Base-by-base conservation (phyloP, 2,888 invertebrate species). In the Crocallis elinguaria region DNA sequence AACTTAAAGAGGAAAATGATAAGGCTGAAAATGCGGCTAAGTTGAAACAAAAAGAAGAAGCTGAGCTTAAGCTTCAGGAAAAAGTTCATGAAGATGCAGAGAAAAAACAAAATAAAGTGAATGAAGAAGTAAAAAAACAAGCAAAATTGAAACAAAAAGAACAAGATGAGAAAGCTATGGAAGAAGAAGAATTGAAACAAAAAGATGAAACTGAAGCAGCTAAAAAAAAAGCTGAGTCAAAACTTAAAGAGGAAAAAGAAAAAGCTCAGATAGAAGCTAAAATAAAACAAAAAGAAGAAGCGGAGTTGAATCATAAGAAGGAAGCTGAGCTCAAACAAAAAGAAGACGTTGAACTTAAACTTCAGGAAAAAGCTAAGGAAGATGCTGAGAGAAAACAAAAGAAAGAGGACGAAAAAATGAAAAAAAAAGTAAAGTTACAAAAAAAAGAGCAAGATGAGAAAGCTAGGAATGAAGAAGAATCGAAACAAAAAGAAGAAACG, bases 291-390 rank as follows among this genome's bases (percentile, higher is more conserved):
- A 17, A 32, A 17, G 43, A 38, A 21, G 33, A 19, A 5, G 21
- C 17, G 16, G 16, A 4, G 63, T 65, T 27, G 6, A 30, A 27
- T 27, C 14, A 32, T 46, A n/a, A 44, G 21, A n/a, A 41, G 17
- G 37, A 59, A 16, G 9, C 33, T 8, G 35, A 37, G 6, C 7
- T 25, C 5, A 36, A 48, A 29, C 13, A 14, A 19, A 46, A 41
- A 36, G 23, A 45, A 45, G 49, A 57, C 16, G 12, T 42, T 38
- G 57, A 37, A 41, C n/a, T n/a, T n/a, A 45, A 35, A 57, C 61
- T 7, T 8, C 9, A 25, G n/a, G n/a, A 23, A 23, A 8, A 25
- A 32, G 9, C 3, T 29, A 39, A 55, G 14, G 30, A n/a, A 9
- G n/a, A 8, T n/a, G 23, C 23, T 23, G 23, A 23, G 8, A n/a